phyloP scores from a whole-genome alignment of 1,140 invertebrate species.

The Forficula auricularia region DNA sequence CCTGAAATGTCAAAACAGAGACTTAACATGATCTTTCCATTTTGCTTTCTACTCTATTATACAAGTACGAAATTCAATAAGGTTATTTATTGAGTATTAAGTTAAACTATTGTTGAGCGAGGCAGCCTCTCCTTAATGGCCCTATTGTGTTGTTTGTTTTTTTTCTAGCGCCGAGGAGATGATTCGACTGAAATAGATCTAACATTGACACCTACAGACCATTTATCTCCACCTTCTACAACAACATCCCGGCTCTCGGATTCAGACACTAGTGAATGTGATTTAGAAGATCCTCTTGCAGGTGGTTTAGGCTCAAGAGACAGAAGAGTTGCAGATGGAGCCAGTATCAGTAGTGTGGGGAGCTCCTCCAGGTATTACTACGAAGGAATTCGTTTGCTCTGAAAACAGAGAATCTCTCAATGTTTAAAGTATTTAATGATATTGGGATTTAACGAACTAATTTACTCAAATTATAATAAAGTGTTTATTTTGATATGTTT shows the following conservation, averaged over 20 bases:
- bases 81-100: no score
- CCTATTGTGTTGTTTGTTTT: not conserved
- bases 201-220: constrained; percentile 47
- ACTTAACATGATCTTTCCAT: no score
- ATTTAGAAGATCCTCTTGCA: constrained; percentile 51
- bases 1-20: no score
- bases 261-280: constrained; percentile 82
- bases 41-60: no score
- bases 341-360: constrained; percentile 70
- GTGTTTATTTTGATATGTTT: no score
- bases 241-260: constrained; percentile 76
- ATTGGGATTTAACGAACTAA: no score
- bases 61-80: no score
- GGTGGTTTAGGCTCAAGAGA: constrained; percentile 29
- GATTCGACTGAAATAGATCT: constrained; percentile 28
- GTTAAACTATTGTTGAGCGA: no score
- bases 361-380: constrained; percentile 58
- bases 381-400: not conserved
- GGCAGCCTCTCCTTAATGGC: no score
- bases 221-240: constrained; percentile 77
- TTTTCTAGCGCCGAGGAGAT: constrained; percentile 3
- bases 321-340: constrained; percentile 46
- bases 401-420: no score
- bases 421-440: no score
- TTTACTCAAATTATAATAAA: no score